A percentile compares a stretch with the other conserved stretches of the same genome.
phyloP scores from a whole-genome alignment of 2,888 invertebrate species.

The Philonicus albiceps region DNA sequence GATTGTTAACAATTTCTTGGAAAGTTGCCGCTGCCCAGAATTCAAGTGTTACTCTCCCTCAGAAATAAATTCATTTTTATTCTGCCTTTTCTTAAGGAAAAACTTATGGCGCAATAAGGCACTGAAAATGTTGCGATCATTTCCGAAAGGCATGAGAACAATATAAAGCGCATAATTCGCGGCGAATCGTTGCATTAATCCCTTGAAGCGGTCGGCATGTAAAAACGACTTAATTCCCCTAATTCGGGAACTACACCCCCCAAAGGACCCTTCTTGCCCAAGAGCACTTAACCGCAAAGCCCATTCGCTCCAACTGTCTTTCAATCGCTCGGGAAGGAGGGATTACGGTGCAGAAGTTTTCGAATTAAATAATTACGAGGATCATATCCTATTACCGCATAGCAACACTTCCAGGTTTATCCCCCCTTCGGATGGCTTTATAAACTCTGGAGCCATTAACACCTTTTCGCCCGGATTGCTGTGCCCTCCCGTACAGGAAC shows the following conservation, averaged over 20 bases:
- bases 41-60: not conserved
- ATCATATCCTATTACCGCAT: constrained; percentile 30
- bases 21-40: not conserved
- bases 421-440: constrained; percentile 16
- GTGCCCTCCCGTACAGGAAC: not conserved
- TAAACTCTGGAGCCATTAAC: constrained; percentile 35
- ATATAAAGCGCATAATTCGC: not conserved
- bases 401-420: constrained; percentile 21
- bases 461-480: constrained; percentile 13
- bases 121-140: not conserved
- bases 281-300: not conserved
- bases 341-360: constrained; percentile 11
- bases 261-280: not conserved
- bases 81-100: not conserved
- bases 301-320: not conserved
- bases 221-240: not conserved
- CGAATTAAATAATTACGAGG: constrained; percentile 35
- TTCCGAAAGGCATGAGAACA: not conserved
- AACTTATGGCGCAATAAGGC: not conserved
- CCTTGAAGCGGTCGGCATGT: not conserved
- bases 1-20: not conserved
- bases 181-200: not conserved
- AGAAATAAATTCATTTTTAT: not conserved
- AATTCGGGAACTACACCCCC: not conserved
- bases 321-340: constrained; percentile 6